Evolutionary conservation across 2,797 vertebrate genomes (phyloP), one percentile per base, ranked within the genome.

Genomic region (Gadopsis bispinosus): DNA sequence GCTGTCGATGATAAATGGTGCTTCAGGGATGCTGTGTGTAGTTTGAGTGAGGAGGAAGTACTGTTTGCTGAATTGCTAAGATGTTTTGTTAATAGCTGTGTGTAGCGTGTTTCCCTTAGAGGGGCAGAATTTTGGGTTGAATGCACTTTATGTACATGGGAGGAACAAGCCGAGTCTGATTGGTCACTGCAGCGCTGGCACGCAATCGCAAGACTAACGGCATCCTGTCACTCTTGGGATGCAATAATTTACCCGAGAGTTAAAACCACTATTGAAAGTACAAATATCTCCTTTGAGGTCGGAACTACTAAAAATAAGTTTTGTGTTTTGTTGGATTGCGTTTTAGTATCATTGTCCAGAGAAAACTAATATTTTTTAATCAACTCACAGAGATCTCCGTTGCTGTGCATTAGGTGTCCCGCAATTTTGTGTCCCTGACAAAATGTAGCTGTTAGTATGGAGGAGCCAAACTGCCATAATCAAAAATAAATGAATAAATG

Each of bases 61-160:
- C 29, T 77, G 81, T 89, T 87, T 90, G 82, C 85, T 88, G 89
- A 91, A 77, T 67, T n/a, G 80, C 87, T 80, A 33, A 86, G 83
- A 83, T 86, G 82, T 79, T 88, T 81, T 72, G 77, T 85, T 89
- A 88, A 86, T 78, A 61, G 76, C 70, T 41, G 69, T 63, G 74
- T 54, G 73, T 13, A 47, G 56, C 26, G 39, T 20, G 58, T 77
- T 86, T 87, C 67, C 79, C 81, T 73, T 1, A 53, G 77, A 60
- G 71, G n/a, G 55, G 47, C 68, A 74, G 51, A 58, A 77, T 83
- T 67, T 59, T 31, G 61, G 76, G 13, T 50, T 85, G 83, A 74
- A 84, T 80, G 75, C 61, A 61, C 75, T 85, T 82, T 73, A 73
- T 84, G 78, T 63, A 66, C 79, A 55, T 37, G 31, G 37, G 63